Conservation (phyloP, 2,888 invertebrate species). For the Agrochola lota region DNA sequence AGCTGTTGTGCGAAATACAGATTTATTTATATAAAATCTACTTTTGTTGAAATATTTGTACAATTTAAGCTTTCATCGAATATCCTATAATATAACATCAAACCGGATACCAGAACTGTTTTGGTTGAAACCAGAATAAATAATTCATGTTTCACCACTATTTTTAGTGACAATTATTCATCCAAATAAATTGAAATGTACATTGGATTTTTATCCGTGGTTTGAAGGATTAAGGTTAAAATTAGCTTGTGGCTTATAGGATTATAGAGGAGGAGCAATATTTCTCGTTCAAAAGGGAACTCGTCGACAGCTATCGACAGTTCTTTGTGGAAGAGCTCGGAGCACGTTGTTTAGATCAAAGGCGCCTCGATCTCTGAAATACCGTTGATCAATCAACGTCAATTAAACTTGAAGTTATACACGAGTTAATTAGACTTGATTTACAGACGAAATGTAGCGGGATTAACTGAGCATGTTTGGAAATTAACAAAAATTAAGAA, state of each 20-base stretch:
- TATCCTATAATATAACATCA: conserved; percentile 6
- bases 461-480: conserved; percentile 24
- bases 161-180: conserved; percentile 33
- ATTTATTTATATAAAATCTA: conserved; percentile 7
- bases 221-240: conserved; percentile 20
- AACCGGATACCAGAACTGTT: conserved; percentile 38
- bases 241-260: conserved; percentile 17
- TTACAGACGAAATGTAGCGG: conserved; percentile 28
- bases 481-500: conserved; percentile 32
- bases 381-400: conserved; percentile 64
- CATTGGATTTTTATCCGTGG: conserved; percentile 31
- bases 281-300: conserved; percentile 57
- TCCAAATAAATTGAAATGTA: conserved; percentile 30
- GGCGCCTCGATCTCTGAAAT: conserved; percentile 53
- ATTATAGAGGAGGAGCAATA: conserved; percentile 39
- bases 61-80: conserved; percentile 15
- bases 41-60: conserved; percentile 29
- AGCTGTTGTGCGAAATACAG: neutral
- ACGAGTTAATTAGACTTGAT: conserved; percentile 51
- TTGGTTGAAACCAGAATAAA: conserved; percentile 48
- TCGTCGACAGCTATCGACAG: conserved; percentile 62
- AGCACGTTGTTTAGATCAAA: conserved; percentile 61
- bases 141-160: conserved; percentile 40
- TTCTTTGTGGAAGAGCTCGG: conserved; percentile 60
- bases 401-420: conserved; percentile 62